Conservation (phyloP, 2,113 vertebrate genomes). For the Acrocephalus arundinaceus region DNA sequence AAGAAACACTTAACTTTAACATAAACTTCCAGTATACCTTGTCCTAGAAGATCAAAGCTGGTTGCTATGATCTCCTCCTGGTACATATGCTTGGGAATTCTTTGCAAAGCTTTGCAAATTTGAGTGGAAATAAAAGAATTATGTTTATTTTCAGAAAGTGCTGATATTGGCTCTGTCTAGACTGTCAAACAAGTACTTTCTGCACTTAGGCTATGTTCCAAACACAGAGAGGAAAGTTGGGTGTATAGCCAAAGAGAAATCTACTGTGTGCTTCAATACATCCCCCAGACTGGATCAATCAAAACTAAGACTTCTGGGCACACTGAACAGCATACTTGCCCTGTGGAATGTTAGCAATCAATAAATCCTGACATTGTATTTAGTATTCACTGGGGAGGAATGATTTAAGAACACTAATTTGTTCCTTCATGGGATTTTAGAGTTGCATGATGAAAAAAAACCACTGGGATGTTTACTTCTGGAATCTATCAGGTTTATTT, state of each 20-base stretch:
- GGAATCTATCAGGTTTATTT: not conserved
- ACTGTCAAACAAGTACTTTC: not conserved
- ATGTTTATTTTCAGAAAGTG: slow-evolving; percentile 3
- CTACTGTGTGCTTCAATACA: not conserved
- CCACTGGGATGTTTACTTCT: not conserved
- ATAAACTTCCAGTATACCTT: not conserved
- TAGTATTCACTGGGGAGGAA: slow-evolving; percentile 4
- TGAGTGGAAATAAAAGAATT: not conserved
- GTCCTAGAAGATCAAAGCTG: not conserved
- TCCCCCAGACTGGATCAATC: not conserved
- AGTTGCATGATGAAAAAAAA: not conserved
- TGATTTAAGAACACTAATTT: not conserved
- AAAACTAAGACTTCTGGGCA: not conserved
- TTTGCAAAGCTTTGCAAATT: not conserved
- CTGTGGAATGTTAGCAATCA: not conserved
- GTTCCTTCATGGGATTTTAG: slow-evolving; percentile 5
- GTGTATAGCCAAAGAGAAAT: not conserved
- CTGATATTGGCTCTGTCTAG: not conserved
- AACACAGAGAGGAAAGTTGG: not conserved
- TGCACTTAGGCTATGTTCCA: not conserved
- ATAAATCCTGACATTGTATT: not conserved
- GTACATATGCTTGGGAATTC: not conserved
- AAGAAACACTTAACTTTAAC: not conserved
- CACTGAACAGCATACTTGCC: not conserved
- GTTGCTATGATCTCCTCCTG: not conserved